Conservation (phyloP, 2,888 invertebrate species). For the Drosophila paramelanica region DNA sequence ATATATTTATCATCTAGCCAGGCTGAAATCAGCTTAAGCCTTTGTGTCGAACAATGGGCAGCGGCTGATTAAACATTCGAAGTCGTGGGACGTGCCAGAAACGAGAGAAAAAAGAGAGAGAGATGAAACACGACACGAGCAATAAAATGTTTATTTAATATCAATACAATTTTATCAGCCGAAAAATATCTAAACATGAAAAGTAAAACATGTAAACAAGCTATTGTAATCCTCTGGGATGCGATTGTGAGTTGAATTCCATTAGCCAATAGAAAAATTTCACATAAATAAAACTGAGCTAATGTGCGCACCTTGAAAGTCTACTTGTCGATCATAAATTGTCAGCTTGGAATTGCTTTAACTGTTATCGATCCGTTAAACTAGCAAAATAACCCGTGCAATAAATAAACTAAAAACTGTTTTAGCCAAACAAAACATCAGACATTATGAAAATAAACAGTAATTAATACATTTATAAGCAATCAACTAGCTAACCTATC, state of each 20-base stretch:
- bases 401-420: constrained; percentile 23
- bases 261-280: constrained; percentile 17
- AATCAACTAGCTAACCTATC: constrained; percentile 34
- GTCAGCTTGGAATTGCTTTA: constrained; percentile 15
- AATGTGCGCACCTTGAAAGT: constrained; percentile 4
- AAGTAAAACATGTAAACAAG: constrained; percentile 39
- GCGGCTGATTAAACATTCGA: constrained; percentile 78
- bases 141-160: constrained; percentile 60
- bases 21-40: constrained; percentile 27
- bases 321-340: constrained; percentile 11
- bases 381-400: constrained; percentile 6
- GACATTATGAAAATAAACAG: constrained; percentile 14
- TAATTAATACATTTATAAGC: constrained; percentile 41
- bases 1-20: constrained; percentile 39
- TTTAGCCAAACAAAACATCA: constrained; percentile 7
- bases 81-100: constrained; percentile 61
- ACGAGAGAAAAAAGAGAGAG: constrained; percentile 14
- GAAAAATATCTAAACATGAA: constrained; percentile 25
- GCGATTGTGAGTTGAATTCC: not conserved
- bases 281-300: constrained; percentile 7
- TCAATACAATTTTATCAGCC: constrained; percentile 72
- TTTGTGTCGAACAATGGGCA: constrained; percentile 62
- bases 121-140: constrained; percentile 44
- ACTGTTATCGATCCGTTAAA: constrained; percentile 31
- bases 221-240: constrained; percentile 37